These are phyloP conservation scores for Cyphomyrus plagiostoma DNA, from an alignment of 2,113 vertebrate genomes.

Conservation along the genomic window DNA sequence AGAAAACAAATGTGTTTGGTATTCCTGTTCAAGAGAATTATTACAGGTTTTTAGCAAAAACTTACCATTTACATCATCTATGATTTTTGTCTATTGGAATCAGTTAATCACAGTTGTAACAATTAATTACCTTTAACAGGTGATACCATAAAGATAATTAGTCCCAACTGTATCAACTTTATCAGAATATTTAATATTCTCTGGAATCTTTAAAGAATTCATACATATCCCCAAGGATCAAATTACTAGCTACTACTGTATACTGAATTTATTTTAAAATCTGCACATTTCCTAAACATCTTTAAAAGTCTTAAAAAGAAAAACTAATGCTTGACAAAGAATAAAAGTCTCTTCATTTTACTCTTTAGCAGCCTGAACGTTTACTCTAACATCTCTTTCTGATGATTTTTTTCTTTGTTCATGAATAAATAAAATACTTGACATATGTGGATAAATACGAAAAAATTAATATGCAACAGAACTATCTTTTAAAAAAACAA, in stretches of 20 bases:
- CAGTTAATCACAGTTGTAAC: background rate
- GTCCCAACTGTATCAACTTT: background rate
- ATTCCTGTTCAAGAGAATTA: background rate
- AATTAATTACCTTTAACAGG: background rate
- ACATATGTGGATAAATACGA: background rate
- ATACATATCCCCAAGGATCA: background rate
- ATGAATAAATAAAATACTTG: background rate
- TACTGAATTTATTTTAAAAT: background rate
- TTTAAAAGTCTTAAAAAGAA: background rate
- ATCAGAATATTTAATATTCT: background rate
- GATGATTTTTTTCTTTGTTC: background rate
- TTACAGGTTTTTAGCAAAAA: background rate
- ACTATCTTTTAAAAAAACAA: background rate
- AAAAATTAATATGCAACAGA: background rate
- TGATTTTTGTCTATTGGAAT: background rate
- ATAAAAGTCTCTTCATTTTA: background rate
- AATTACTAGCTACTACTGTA: background rate
- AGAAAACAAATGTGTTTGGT: background rate
- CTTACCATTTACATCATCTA: background rate
- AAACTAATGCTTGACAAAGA: background rate
- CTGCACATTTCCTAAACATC: background rate
- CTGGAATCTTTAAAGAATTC: background rate
- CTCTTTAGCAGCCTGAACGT: background rate
- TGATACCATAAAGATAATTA: background rate
- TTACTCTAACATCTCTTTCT: background rate